phyloP scores from a whole-genome alignment of 2,888 invertebrate genomes.

The Macrosiphum euphorbiae region DNA sequence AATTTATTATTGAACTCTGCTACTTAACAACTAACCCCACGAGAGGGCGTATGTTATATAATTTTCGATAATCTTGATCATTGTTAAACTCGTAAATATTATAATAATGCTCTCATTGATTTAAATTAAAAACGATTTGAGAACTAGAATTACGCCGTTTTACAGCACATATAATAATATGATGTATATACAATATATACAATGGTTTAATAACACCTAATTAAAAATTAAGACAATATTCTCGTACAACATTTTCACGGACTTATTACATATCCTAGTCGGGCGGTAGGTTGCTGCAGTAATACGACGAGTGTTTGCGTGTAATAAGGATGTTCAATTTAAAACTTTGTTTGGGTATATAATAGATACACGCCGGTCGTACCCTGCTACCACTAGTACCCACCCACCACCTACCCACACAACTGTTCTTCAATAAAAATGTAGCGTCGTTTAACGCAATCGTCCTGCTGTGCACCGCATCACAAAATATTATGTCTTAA shows the following conservation, averaged over 20 bases:
- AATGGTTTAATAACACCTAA: constrained; percentile 16
- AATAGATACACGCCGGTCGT: constrained; percentile 15
- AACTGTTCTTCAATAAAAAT: constrained; percentile 28
- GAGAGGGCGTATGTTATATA: neutral
- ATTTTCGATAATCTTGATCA: neutral
- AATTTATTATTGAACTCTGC: too few relatives aligned
- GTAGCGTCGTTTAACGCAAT: constrained; percentile 39
- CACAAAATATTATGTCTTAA: constrained; percentile 33
- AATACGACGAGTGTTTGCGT: neutral
- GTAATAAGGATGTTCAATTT: constrained; percentile 57
- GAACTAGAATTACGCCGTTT: neutral
- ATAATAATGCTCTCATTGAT: neutral
- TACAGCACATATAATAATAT: neutral
- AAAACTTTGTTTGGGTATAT: constrained; percentile 14
- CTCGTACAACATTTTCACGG: neutral
- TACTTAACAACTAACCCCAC: too few relatives aligned
- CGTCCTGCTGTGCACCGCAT: neutral
- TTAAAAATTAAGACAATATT: constrained; percentile 6
- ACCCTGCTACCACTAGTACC: neutral
- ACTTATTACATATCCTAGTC: neutral
- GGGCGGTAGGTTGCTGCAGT: neutral
- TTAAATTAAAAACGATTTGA: constrained; percentile 1
- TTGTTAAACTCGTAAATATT: neutral
- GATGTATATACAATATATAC: too few relatives aligned
- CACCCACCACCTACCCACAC: neutral